phyloP scores from a whole-genome alignment of 2,113 vertebrate genomes.

The Salvelinus sp. region DNA sequence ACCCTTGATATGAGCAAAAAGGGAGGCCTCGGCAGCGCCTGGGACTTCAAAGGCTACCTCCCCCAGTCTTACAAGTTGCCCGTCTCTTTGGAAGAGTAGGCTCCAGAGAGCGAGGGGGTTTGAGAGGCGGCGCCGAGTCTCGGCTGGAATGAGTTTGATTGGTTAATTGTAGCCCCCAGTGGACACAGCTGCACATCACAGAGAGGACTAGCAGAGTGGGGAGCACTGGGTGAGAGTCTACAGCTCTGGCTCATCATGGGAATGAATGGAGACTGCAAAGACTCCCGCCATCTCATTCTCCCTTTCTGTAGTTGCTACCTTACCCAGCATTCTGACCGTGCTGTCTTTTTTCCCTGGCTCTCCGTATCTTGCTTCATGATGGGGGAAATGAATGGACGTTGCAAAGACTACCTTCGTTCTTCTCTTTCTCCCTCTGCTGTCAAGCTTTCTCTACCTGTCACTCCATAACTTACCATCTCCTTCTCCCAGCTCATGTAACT shows the following conservation, averaged over 20 bases:
- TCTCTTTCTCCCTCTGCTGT: not conserved
- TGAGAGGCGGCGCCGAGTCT: constrained; percentile 59
- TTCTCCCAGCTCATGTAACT: too few relatives aligned
- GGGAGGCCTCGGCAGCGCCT: constrained; percentile 62
- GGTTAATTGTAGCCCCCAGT: constrained; percentile 82
- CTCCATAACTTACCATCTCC: too few relatives aligned
- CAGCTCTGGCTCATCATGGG: not conserved
- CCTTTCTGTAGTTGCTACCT: constrained; percentile 11
- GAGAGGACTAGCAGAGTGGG: constrained; percentile 43
- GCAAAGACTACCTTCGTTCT: not conserved
- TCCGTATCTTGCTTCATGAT: too few relatives aligned
- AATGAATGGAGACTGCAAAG: constrained; percentile 13
- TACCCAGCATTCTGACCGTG: constrained; percentile 40
- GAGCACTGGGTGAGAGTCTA: not conserved
- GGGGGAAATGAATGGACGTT: too few relatives aligned
- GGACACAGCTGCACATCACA: constrained; percentile 75
- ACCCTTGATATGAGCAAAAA: constrained; percentile 73
- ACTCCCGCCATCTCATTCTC: constrained; percentile 33
- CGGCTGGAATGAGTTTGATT: constrained; percentile 75
- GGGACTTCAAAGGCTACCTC: constrained; percentile 76
- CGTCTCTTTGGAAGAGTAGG: constrained; percentile 70
- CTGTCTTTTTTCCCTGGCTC: not conserved
- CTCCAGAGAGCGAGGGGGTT: constrained; percentile 59
- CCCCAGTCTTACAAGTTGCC: constrained; percentile 74
- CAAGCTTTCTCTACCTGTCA: too few relatives aligned